These are phyloP conservation scores for Chrysochloris asiatica DNA, from an alignment of 2,113 vertebrate genomes.

Conservation along the genomic window DNA sequence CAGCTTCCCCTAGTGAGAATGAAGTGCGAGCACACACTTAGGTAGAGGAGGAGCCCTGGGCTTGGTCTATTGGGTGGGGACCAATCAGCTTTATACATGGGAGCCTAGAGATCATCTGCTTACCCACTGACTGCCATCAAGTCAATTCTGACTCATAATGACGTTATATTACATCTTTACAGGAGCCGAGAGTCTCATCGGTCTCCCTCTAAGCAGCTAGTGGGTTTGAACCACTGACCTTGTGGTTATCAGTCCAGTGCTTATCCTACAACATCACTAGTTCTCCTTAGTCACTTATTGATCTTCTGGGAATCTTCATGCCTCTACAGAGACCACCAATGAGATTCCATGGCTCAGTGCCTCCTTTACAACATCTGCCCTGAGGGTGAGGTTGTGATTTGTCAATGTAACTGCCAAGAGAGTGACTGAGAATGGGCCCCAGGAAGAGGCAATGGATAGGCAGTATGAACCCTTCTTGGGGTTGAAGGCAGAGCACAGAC, in stretches of 20 bases:
- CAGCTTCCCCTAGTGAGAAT: background rate
- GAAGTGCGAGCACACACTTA: rapidly evolving
- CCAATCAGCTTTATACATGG: background rate
- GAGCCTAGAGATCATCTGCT: background rate
- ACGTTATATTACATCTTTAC: too few relatives aligned
- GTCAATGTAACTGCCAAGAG: background rate
- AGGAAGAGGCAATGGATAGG: background rate
- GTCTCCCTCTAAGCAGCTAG: too few relatives aligned
- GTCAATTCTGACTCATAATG: too few relatives aligned
- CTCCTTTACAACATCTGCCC: background rate
- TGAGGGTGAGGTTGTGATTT: background rate
- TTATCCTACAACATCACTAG: too few relatives aligned
- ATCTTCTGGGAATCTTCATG: background rate
- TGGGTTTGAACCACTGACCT: too few relatives aligned
- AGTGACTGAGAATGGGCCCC: background rate
- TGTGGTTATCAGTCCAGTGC: too few relatives aligned
- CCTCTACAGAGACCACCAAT: background rate
- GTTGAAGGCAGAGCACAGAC: background rate
- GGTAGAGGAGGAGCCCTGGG: background rate
- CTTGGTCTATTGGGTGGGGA: background rate
- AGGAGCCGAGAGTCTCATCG: too few relatives aligned
- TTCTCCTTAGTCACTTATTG: background rate
- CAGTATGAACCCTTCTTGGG: background rate
- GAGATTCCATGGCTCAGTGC: background rate
- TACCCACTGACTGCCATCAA: too few relatives aligned